A percentile compares a stretch with the other conserved stretches of the same genome.
Evolutionary conservation across 2,888 invertebrate genomes (phyloP).

Genomic region (Tenthredo notha): DNA sequence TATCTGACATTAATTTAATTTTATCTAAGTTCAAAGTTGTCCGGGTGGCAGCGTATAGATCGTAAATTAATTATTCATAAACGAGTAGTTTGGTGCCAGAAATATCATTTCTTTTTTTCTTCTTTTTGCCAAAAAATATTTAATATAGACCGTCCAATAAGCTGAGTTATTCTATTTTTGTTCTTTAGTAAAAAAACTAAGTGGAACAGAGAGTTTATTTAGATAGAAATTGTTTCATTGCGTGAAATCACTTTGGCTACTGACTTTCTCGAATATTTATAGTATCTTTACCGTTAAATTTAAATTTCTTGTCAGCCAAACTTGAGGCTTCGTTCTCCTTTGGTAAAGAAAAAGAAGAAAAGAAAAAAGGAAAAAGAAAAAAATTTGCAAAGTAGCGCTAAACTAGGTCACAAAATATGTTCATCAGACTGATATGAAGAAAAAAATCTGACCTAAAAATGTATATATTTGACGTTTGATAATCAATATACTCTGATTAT

Average conservation of each 20-base stretch:
- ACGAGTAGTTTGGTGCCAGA: neutral
- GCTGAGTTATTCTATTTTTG: neutral
- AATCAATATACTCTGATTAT: slow-evolving; percentile 62
- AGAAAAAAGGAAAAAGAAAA: neutral
- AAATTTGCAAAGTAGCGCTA: neutral
- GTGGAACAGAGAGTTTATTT: neutral
- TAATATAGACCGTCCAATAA: neutral
- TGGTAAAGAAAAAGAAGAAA: neutral
- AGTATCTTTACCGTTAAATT: neutral
- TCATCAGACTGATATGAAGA: slow-evolving; percentile 52
- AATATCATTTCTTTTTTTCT: neutral
- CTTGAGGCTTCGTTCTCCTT: neutral
- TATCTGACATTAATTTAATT: slow-evolving; percentile 57
- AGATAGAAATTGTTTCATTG: neutral
- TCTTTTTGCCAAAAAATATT: too few species aligned
- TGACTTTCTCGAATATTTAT: slow-evolving; percentile 21
- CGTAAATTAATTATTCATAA: neutral
- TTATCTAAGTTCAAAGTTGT: slow-evolving; percentile 56
- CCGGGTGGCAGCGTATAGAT: neutral
- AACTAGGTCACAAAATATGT: slow-evolving; percentile 60
- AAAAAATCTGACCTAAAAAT: slow-evolving; percentile 67
- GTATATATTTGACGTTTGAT: slow-evolving; percentile 66
- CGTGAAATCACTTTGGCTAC: neutral
- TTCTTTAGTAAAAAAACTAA: neutral
- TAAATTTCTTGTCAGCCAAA: slow-evolving; percentile 2